A percentile compares a stretch with the other conserved stretches of the same genome.
These are phyloP conservation scores for Tadarida brasiliensis DNA, from an alignment of 2,797 vertebrate genomes.

Conservation along the genomic window DNA sequence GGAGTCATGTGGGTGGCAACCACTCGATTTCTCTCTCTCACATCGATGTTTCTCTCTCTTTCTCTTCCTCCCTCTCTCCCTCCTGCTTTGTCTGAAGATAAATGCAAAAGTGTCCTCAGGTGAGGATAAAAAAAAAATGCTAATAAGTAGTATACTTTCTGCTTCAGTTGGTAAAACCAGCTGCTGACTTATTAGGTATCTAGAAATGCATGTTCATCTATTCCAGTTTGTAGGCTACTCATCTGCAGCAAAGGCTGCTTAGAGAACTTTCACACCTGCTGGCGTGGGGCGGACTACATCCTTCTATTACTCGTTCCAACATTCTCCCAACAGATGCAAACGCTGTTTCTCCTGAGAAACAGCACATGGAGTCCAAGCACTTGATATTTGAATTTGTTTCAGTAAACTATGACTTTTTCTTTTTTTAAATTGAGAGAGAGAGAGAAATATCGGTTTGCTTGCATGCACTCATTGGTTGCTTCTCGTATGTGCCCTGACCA, in stretches of 20 bases:
- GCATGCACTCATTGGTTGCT: not conserved
- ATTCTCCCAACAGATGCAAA: constrained; percentile 94
- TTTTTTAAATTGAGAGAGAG: not conserved
- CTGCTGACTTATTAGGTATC: constrained; percentile 81
- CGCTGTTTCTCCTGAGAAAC: constrained; percentile 95
- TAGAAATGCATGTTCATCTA: constrained; percentile 85
- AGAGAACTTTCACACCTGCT: constrained; percentile 92
- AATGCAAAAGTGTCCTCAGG: too few species aligned
- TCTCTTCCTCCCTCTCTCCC: too few species aligned
- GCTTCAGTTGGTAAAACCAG: constrained; percentile 69
- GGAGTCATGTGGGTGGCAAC: too few species aligned
- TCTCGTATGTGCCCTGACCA: not conserved
- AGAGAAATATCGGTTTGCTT: not conserved
- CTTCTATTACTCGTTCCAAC: constrained; percentile 95
- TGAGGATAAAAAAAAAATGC: constrained; percentile 54
- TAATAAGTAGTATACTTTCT: constrained; percentile 37
- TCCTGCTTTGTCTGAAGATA: too few species aligned
- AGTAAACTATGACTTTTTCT: not conserved
- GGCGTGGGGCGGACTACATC: constrained; percentile 90
- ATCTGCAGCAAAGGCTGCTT: constrained; percentile 90
- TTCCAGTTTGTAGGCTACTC: constrained; percentile 89
- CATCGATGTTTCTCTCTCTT: too few species aligned
- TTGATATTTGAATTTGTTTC: not conserved
- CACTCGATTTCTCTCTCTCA: too few species aligned
- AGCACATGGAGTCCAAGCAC: constrained; percentile 86